Evolutionary conservation across 1,140 invertebrate species (phyloP).

Genomic region (Lethrus apterus): DNA sequence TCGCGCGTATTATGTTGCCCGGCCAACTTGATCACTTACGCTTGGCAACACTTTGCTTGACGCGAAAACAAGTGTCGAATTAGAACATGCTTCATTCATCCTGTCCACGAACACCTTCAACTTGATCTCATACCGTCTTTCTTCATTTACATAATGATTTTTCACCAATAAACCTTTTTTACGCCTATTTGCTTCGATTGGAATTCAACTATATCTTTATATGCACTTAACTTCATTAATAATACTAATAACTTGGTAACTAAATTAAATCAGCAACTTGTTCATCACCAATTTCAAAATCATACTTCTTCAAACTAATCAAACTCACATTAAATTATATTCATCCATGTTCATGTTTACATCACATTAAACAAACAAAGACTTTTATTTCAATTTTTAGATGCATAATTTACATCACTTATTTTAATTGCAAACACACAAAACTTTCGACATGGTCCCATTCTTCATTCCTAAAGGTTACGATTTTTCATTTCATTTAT

Average conservation of each 20-base stretch:
- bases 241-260: constrained; percentile 1
- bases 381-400: too few relatives aligned
- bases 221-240: constrained; percentile 4
- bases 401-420: too few relatives aligned
- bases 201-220: too few relatives aligned
- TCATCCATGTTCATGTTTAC: too few relatives aligned
- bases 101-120: constrained; percentile 13
- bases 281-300: not conserved
- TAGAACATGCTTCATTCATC: constrained; percentile 17
- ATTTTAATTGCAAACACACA: too few relatives aligned
- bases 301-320: not conserved
- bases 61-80: constrained; percentile 19
- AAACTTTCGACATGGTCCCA: too few relatives aligned
- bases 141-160: constrained; percentile 14
- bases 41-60: constrained; percentile 14
- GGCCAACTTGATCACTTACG: constrained; percentile 16
- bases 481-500: too few relatives aligned
- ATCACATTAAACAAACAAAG: too few relatives aligned
- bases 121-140: constrained; percentile 3
- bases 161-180: constrained; percentile 9
- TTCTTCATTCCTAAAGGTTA: too few relatives aligned
- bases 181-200: too few relatives aligned
- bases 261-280: too few relatives aligned
- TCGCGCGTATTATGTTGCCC: constrained; percentile 17
- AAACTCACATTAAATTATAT: too few relatives aligned